Evolutionary conservation across 2,888 invertebrate genomes (phyloP), one percentile per base, ranked within the genome.

Genomic region (Acronicta alni): DNA sequence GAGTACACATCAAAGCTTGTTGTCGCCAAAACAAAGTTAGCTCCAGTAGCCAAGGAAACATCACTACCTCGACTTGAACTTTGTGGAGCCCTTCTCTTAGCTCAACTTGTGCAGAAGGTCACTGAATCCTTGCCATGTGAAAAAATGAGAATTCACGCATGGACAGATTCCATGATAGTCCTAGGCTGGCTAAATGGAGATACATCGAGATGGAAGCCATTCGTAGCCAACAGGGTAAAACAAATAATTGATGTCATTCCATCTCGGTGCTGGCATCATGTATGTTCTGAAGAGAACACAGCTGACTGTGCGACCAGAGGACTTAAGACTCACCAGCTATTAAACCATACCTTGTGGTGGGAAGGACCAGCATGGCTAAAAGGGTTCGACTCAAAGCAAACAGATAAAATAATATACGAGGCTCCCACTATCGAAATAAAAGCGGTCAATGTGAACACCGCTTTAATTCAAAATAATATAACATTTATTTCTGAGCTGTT

Each of bases 381-480:
- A 23, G 23, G 6, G 23, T 23, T 23, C 23, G 23, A 23, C 23
- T 23, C 6, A 23, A 23, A 23, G 23, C 23, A 23, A 23, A 23
- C 23, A 23, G 23, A 23, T 7, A 23, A 16, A 38, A 15, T 7
- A 38, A 38, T 32, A 18, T 45, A 18, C 17, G 17, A 45, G 17
- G 12, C 45, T 3, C 38, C 38, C 7, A 10, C 7, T 38, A 9
- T 17, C 3, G 38, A 38, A 38, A 38, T 16, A 7, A 38, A 38
- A 10, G 9, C 7, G 16, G 3, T 16, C 2, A 16, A 17, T 17
- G 38, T 38, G 38, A 38, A 17, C 38, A 17, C 38, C 1, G 32
- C n/a, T 10, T 37, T 47, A 47, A 4, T 37, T 37, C 47, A 37
- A 47, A 37, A 47, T n/a, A n/a, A n/a, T n/a, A n/a, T n/a, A n/a